Percentiles rank a stretch among this genome's conserved stretches.
phyloP scores from a whole-genome alignment of 2,888 invertebrate species.

The Eristalinus aeneus region DNA sequence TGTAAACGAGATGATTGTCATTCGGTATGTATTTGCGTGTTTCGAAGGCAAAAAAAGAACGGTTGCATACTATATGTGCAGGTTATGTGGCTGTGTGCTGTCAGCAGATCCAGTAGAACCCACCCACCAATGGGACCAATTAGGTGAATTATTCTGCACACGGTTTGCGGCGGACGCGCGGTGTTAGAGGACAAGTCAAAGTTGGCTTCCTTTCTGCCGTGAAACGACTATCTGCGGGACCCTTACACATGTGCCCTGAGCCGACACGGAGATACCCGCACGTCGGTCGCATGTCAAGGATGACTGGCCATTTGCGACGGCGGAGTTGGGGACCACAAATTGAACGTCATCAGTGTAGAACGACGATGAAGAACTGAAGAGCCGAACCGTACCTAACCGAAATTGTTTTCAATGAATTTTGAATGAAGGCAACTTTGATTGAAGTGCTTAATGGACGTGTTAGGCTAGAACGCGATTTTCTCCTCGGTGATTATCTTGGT shows the following conservation, averaged over 20 bases:
- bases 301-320: conserved; percentile 3
- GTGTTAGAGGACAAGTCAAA: not conserved
- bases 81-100: not conserved
- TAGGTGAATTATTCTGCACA: conserved; percentile 56
- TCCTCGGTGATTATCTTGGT: conserved; percentile 21
- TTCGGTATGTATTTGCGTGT: conserved; percentile 48
- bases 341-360: too few species aligned
- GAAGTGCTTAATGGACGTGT: conserved; percentile 35
- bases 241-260: not conserved
- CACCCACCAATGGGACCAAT: conserved; percentile 40
- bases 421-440: conserved; percentile 62
- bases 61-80: not conserved
- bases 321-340: not conserved
- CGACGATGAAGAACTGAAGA: not conserved
- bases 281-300: not conserved
- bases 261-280: not conserved
- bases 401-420: conserved; percentile 61
- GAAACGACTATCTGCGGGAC: not conserved
- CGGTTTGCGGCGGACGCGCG: not conserved
- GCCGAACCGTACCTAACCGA: not conserved
- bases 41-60: conserved; percentile 19
- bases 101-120: not conserved
- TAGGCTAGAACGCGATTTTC: not conserved
- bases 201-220: not conserved
- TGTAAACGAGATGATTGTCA: conserved; percentile 36